A percentile compares a stretch with the other conserved stretches of the same genome.
Evolutionary conservation across 2,113 vertebrate species (phyloP).

Genomic region (Ictalurus furcatus): DNA sequence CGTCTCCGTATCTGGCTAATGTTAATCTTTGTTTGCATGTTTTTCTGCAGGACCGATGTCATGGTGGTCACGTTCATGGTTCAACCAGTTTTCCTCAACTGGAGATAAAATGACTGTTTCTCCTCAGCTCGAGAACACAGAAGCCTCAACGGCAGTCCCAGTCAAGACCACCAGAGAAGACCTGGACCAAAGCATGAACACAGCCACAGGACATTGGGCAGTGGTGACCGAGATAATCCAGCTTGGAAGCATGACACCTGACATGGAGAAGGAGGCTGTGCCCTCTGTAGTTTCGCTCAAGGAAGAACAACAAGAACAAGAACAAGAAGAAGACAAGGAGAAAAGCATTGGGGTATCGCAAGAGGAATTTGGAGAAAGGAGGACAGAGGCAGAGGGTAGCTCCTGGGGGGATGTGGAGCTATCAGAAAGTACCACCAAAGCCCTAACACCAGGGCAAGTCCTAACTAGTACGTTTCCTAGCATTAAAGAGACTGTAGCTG

Average conservation of each 20-base stretch:
- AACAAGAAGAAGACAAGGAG: not conserved
- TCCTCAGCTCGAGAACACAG: not conserved
- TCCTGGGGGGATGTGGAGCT: conserved; percentile 42
- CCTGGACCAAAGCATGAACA: not conserved
- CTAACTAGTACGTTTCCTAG: not conserved
- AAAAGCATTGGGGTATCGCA: conserved; percentile 50
- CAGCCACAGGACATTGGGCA: conserved; percentile 35
- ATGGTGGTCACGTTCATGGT: conserved; percentile 35
- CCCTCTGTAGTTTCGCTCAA: conserved; percentile 28
- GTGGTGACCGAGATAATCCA: conserved; percentile 24
- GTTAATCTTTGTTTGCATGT: not conserved
- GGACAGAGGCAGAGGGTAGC: conserved; percentile 66
- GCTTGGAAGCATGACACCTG: not conserved
- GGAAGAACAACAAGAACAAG: conserved; percentile 2
- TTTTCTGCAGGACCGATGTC: conserved; percentile 33
- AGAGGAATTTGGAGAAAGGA: conserved; percentile 38
- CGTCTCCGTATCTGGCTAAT: not conserved
- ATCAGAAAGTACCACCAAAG: not conserved
- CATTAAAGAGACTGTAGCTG: not conserved
- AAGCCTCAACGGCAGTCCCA: not conserved
- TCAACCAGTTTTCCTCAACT: conserved; percentile 5
- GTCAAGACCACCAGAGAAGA: not conserved
- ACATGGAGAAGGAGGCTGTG: not conserved
- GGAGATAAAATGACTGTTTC: conserved; percentile 2
- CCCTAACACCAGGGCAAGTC: not conserved